Evolutionary conservation across 2,797 vertebrate species (phyloP), one percentile per base, ranked within the genome.

Genomic region (Sphaeramia orbicularis): DNA sequence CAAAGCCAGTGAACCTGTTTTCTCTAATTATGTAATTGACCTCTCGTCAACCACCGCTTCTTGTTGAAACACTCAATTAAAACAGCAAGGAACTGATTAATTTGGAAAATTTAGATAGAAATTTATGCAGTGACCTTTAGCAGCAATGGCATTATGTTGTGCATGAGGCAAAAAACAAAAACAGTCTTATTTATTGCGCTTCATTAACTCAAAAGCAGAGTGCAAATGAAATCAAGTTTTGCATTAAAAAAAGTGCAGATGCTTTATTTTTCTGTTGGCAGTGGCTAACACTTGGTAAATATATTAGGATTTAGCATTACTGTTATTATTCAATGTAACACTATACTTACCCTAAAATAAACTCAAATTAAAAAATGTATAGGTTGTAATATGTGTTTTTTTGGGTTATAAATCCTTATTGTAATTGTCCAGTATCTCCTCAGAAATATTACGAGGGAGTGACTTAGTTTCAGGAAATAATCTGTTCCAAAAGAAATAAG

Each of bases 1-100:
- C 60, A 71, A 75, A 69, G 62, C 58, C 43, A 65, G 35, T 68
- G 37, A 73, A 78, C 57, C 66, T 71, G 76, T 84, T 86, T 84
- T 54, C 65, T 78, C 68, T 81, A 87, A 90, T 86, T 82, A 75
- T 76, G 69, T 67, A 87, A 85, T 89, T 67, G 65, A 91, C 83
- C 83, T 86, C 80, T 72, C 60, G 52, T 78, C 47, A 73, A 55
- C 47, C 21, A 15, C 36, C 0, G 2, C 67, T 19, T 32, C 56
- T 42, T 14, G 18, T 57, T 64, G 49, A 68, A 82, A 74, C 71
- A 81, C 59, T 76, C 60, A 78, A 71, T 80, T 78, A 65, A 74
- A 85, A 75, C 56, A 78, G 60, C 48, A 61, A 49, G 35, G 14
- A 55, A 40, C 15, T 4, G 47, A 66, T 67, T 78, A 55, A 80